Percentiles rank a stretch among this genome's conserved stretches.
Evolutionary conservation across 2,797 vertebrate genomes (phyloP).

Genomic region (Poeciliopsis turneri): DNA sequence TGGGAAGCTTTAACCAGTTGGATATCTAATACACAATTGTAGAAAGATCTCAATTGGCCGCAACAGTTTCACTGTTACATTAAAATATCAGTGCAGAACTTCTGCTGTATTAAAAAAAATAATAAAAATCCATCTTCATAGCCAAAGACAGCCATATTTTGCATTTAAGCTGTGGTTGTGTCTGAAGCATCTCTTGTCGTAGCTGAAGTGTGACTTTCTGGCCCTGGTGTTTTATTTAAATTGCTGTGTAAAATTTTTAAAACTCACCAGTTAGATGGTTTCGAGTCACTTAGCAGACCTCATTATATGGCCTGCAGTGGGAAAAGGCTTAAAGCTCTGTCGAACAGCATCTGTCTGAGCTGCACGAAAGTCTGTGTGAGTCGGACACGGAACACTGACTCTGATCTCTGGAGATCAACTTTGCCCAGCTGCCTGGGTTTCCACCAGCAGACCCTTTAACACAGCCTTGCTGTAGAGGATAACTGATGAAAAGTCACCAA

Average conservation of each 20-base stretch:
- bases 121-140: constrained; percentile 1
- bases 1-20: constrained; percentile 1
- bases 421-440: constrained; percentile 43
- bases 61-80: constrained; percentile 1
- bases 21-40: constrained; percentile 22
- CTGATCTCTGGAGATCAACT: constrained; percentile 63
- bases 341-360: constrained; percentile 54
- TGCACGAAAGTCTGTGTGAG: constrained; percentile 50
- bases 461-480: constrained; percentile 19
- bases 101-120: background rate
- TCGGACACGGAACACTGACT: constrained; percentile 57
- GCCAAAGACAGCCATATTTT: constrained; percentile 4
- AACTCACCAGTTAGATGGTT: constrained; percentile 21
- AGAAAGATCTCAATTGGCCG: constrained; percentile 7
- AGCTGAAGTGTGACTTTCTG: constrained; percentile 19
- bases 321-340: constrained; percentile 39
- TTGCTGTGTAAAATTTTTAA: constrained; percentile 30
- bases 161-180: constrained; percentile 14
- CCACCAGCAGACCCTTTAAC: constrained; percentile 34
- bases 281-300: constrained; percentile 43
- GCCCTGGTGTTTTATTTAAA: constrained; percentile 29
- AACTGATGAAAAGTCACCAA: constrained; percentile 23
- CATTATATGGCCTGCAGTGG: constrained; percentile 48
- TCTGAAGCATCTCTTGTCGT: constrained; percentile 10
- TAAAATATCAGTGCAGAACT: constrained; percentile 4